Evolutionary conservation across 2,113 vertebrate species (phyloP), one percentile per base, ranked within the genome.

Genomic region (Probosciger aterrimus): DNA sequence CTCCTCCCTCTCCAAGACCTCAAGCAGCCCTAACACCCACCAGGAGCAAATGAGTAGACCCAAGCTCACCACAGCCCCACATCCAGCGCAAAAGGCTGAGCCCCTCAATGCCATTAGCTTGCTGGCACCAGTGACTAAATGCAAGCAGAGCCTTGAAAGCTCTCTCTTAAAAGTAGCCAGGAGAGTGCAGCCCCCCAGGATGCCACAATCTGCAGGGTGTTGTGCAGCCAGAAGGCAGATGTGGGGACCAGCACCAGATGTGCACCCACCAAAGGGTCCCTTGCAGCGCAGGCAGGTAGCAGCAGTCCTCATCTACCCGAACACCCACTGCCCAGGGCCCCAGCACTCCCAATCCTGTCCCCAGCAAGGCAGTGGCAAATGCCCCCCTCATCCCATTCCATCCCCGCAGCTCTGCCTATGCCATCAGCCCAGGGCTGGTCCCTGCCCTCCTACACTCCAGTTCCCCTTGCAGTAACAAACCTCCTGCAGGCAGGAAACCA

Each of bases 201-300:
- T 9, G 6, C 31, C 84, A 50, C 41, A 60, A 18, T 28, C 52
- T 37, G 11, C 25, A 11, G 70, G 18, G 10, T 3, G 2, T 60
- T 59, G 18, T 16, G 22, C 28, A 13, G 16, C 37, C 6, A 2
- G 70, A 16, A 52, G 28, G 30, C 17, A 86, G 16, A 75, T 8
- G 5, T 7, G 44, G 65, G 67, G 65, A 35, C 10, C 23, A 55
- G 25, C 1, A 3, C 24, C 43, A 73, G 11, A 23, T 19, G 52
- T 74, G 31, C 22, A 6, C 14, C 30, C 37, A 31, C 31, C 28
- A 5, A 18, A 70, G 28, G 14, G 39, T 50, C 9, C 31, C 22
- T 0, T 0, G 0, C 4, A 5, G 33, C 3, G 18, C 27, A 23
- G 12, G 15, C 39, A 41, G 14, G 5, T 23, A 64, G 41, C 9